Conservation (phyloP, 2,113 vertebrate genomes). For the Collichthys lucidus region DNA sequence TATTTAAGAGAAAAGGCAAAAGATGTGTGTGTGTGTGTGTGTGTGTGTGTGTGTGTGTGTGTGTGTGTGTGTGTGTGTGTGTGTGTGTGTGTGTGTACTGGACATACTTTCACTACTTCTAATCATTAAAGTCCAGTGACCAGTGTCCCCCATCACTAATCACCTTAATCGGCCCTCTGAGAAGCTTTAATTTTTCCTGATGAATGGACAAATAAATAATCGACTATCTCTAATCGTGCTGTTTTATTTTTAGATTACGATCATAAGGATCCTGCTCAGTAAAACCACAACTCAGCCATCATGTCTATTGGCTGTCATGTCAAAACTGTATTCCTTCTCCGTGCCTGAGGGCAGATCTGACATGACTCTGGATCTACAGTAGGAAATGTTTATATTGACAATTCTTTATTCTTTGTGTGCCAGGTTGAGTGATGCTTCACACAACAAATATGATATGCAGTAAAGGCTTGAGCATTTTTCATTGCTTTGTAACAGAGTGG, state of each 20-base stretch:
- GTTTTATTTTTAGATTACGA: background rate
- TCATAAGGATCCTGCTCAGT: background rate
- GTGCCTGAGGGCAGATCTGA: conserved; percentile 21
- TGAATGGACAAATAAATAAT: background rate
- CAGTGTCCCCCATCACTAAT: background rate
- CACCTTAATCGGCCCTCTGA: background rate
- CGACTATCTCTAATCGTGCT: background rate
- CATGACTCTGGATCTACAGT: conserved; percentile 22
- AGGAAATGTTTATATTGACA: conserved; percentile 44
- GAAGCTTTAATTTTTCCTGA: background rate
- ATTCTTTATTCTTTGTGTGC: conserved; percentile 5
- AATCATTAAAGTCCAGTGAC: background rate
- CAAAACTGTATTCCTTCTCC: background rate
- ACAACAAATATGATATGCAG: conserved; percentile 15
- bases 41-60: background rate
- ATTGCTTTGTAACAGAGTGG: conserved; percentile 10
- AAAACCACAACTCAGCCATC: background rate
- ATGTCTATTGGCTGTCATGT: conserved; percentile 28
- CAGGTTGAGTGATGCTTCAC: conserved; percentile 22
- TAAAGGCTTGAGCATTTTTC: conserved; percentile 12
- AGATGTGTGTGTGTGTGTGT: background rate
- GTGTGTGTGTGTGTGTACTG: background rate
- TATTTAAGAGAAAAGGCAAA: conserved; percentile 19
- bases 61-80: background rate
- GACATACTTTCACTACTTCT: background rate